Percentiles rank a stretch among this genome's conserved stretches.
Conservation (phyloP, 2,797 vertebrate species). For the Pristis pectinata region DNA sequence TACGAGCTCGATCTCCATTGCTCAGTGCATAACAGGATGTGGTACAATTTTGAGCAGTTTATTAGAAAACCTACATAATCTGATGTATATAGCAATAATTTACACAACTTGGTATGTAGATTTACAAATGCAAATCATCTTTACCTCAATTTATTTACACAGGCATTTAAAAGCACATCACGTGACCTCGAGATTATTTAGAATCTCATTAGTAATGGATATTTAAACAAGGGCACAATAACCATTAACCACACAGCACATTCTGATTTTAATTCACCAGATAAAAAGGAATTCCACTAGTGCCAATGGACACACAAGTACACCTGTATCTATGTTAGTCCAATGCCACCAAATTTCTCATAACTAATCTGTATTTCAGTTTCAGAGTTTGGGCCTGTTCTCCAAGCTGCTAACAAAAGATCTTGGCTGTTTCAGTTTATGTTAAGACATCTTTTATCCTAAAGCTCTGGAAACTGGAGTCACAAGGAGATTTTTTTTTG, state of each 20-base stretch:
- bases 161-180: background rate
- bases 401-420: conserved; percentile 71
- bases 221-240: conserved; percentile 1
- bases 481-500: conserved; percentile 61
- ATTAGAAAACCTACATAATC: background rate
- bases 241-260: background rate
- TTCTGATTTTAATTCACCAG: background rate
- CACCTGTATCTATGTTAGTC: conserved; percentile 67
- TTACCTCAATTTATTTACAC: background rate
- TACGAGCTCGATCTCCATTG: background rate
- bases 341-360: conserved; percentile 70
- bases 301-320: conserved; percentile 39
- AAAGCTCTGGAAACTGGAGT: conserved; percentile 70
- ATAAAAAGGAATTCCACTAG: conserved; percentile 39
- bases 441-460: conserved; percentile 59
- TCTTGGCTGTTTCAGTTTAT: conserved; percentile 58
- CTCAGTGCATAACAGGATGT: background rate
- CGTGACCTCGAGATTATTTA: background rate
- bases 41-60: background rate
- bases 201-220: conserved; percentile 36
- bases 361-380: conserved; percentile 83
- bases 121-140: background rate
- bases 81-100: background rate
- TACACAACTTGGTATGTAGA: background rate
- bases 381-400: conserved; percentile 73